Conservation (phyloP, 2,888 invertebrate species). For the Portevinia maculata region DNA sequence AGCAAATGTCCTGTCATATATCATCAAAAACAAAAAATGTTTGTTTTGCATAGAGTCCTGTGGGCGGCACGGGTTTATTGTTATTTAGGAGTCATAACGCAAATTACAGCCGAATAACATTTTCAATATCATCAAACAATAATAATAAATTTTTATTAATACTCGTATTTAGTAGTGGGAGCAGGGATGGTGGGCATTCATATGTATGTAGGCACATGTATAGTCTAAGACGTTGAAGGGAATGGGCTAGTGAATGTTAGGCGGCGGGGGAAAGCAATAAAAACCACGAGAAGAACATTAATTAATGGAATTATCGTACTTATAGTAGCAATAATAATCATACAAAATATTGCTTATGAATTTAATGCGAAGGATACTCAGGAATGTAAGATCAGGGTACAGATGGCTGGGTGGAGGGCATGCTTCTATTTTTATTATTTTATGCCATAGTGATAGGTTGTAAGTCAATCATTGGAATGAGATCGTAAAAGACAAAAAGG, state of each 20-base stretch:
- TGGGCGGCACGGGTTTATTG: slow-evolving; percentile 31
- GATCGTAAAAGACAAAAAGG: slow-evolving; percentile 21
- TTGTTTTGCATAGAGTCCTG: slow-evolving; percentile 54
- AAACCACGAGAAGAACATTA: slow-evolving; percentile 61
- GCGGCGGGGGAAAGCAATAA: slow-evolving; percentile 35
- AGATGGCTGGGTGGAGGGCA: not conserved
- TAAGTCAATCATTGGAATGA: slow-evolving; percentile 48
- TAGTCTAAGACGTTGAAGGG: slow-evolving; percentile 23
- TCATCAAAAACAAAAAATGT: slow-evolving; percentile 41
- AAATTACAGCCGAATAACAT: slow-evolving; percentile 52
- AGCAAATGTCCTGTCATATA: slow-evolving; percentile 54
- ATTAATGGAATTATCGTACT: slow-evolving; percentile 56
- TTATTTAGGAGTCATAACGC: slow-evolving; percentile 55
- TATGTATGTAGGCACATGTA: not conserved
- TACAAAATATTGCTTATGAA: slow-evolving; percentile 49
- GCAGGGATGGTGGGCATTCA: not conserved
- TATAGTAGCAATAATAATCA: slow-evolving; percentile 59
- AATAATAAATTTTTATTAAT: slow-evolving; percentile 63
- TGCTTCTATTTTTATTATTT: slow-evolving; percentile 41
- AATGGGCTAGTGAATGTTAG: not conserved
- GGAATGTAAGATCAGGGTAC: not conserved
- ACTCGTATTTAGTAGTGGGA: not conserved
- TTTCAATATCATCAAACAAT: slow-evolving; percentile 59
- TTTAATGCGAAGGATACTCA: slow-evolving; percentile 45
- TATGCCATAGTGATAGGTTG: slow-evolving; percentile 33